Percentiles rank a stretch among this genome's conserved stretches.
These are phyloP conservation scores for Lycophotia porphyrea DNA, from an alignment of 2,888 invertebrate genomes.

Conservation along the genomic window DNA sequence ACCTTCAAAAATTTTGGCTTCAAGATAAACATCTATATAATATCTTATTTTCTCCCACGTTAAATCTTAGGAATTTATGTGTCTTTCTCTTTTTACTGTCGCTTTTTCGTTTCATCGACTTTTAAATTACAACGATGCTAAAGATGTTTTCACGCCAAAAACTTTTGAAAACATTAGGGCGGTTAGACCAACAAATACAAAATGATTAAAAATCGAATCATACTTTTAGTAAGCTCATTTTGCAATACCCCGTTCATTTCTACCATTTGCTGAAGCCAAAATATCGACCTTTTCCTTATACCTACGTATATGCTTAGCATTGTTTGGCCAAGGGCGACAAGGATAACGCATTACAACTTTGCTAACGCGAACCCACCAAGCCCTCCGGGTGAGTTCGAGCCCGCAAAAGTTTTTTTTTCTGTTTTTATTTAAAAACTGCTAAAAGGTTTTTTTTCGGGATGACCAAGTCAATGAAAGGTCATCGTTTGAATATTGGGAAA, in stretches of 20 bases:
- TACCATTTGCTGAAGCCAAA: constrained; percentile 8
- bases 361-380: constrained; percentile 44
- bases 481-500: constrained; percentile 38
- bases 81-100: no score
- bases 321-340: constrained; percentile 63
- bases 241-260: background rate
- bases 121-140: no score
- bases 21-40: no score
- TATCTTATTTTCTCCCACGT: no score
- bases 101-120: no score
- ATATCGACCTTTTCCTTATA: constrained; percentile 33
- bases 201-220: background rate
- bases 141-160: no score
- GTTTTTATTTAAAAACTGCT: constrained; percentile 48
- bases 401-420: constrained; percentile 40
- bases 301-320: constrained; percentile 23
- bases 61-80: no score
- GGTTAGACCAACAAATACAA: background rate
- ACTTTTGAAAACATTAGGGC: no score
- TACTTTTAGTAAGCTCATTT: background rate
- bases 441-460: constrained; percentile 37
- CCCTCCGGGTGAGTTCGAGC: constrained; percentile 30
- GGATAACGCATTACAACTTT: constrained; percentile 72
- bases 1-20: no score
- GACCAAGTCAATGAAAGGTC: constrained; percentile 44